Percentiles rank a stretch among this genome's conserved stretches.
These are phyloP conservation scores for Leucoraja erinaceus DNA, from an alignment of 2,113 vertebrate genomes.

Conservation along the genomic window DNA sequence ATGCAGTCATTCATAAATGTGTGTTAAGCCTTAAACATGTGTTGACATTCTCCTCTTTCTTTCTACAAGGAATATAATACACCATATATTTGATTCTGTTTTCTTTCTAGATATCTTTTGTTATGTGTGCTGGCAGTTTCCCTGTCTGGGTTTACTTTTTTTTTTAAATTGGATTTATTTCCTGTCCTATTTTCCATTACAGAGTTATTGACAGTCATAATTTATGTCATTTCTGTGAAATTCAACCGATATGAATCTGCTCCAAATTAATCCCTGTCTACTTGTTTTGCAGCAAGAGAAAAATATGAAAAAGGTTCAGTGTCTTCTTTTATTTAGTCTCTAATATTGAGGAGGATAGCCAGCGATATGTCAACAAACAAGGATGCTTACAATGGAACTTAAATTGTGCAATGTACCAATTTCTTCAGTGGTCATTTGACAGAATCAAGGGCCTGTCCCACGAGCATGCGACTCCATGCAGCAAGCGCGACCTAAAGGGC, in stretches of 20 bases:
- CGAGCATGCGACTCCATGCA: too few relatives aligned
- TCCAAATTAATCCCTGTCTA: not conserved
- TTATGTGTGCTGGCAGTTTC: not conserved
- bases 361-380: too few relatives aligned
- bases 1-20: not conserved
- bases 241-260: not conserved
- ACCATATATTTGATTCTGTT: not conserved
- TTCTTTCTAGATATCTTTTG: not conserved
- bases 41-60: not conserved
- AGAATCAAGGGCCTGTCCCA: too few relatives aligned
- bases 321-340: too few relatives aligned
- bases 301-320: not conserved
- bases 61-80: not conserved
- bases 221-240: not conserved
- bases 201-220: not conserved
- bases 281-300: not conserved
- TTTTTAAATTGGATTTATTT: not conserved
- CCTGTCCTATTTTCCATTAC: not conserved
- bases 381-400: too few relatives aligned
- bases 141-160: not conserved
- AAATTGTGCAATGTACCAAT: too few relatives aligned
- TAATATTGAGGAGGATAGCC: too few relatives aligned
- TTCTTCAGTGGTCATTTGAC: too few relatives aligned
- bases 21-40: not conserved
- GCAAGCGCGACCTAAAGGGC: too few relatives aligned